phyloP scores from a whole-genome alignment of 2,888 invertebrate species.

The Ypsolopha sequella region DNA sequence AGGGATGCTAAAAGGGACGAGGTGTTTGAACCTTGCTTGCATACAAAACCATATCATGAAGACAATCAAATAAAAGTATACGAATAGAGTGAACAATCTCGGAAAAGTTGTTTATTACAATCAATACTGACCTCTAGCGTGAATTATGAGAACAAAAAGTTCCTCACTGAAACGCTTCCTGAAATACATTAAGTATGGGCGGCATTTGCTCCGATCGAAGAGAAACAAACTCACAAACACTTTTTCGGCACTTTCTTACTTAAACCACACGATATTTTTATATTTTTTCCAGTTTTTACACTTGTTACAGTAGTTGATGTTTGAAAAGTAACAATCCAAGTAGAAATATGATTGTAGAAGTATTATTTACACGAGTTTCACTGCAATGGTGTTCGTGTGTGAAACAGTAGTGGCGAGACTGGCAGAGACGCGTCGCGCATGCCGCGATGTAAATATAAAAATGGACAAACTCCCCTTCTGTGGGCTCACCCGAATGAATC shows the following conservation, averaged over 20 bases:
- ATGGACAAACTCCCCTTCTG: constrained; percentile 68
- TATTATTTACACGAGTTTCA: constrained; percentile 63
- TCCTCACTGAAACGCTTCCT: constrained; percentile 63
- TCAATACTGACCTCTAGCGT: constrained; percentile 66
- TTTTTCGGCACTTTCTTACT: constrained; percentile 38
- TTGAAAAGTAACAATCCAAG: constrained; percentile 51
- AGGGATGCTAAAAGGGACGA: constrained; percentile 67
- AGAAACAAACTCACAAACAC: constrained; percentile 43
- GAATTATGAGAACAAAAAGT: constrained; percentile 61
- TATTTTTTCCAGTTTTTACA: constrained; percentile 22
- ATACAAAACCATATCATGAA: constrained; percentile 13
- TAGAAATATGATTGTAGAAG: constrained; percentile 59
- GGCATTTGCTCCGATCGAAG: constrained; percentile 65
- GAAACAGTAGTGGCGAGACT: constrained; percentile 63
- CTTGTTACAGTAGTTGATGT: constrained; percentile 22
- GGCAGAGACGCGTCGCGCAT: constrained; percentile 65
- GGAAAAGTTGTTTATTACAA: constrained; percentile 14
- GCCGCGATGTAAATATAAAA: constrained; percentile 68
- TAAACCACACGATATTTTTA: constrained; percentile 33
- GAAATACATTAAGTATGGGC: constrained; percentile 56
- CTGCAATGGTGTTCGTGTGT: constrained; percentile 63
- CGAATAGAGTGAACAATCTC: constrained; percentile 1
- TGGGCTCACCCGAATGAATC: constrained; percentile 64
- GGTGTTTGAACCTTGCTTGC: constrained; percentile 51
- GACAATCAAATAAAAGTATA: constrained; percentile 8